These are phyloP conservation scores for Ephialtes manifestator DNA, from an alignment of 2,888 invertebrate species.

Conservation along the genomic window DNA sequence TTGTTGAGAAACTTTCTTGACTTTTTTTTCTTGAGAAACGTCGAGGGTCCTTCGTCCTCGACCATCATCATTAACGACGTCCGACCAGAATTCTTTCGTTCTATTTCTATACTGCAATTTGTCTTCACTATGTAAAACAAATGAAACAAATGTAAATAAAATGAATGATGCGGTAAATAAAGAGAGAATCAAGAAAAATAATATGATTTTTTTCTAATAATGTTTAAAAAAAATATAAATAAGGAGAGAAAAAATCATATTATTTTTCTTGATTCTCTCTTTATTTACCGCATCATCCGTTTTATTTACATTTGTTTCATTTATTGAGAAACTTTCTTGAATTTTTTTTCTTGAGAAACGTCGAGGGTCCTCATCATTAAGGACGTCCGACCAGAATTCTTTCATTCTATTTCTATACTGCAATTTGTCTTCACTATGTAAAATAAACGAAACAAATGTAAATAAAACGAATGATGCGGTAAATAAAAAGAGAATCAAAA, in stretches of 20 bases:
- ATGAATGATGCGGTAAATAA: not conserved
- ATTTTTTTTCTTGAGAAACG: no score
- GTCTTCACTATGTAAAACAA: not conserved
- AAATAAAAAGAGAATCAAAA: slow-evolving; percentile 17
- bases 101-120: slow-evolving; percentile 5
- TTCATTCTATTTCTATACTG: slow-evolving; percentile 22
- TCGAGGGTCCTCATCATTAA: slow-evolving; percentile 18
- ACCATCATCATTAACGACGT: slow-evolving; percentile 37
- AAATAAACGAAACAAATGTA: slow-evolving; percentile 13
- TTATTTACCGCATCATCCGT: not conserved
- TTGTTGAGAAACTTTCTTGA: no score
- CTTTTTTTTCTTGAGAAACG: no score
- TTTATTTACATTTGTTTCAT: slow-evolving; percentile 7
- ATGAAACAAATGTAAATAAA: slow-evolving; percentile 7
- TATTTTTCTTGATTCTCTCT: slow-evolving; percentile 13
- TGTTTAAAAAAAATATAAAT: no score
- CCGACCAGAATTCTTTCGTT: slow-evolving; percentile 38
- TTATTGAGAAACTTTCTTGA: no score
- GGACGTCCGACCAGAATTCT: slow-evolving; percentile 39
- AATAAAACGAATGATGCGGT: not conserved
- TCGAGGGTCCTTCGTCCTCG: slow-evolving; percentile 30
- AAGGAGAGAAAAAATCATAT: not conserved
- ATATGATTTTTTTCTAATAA: not conserved
- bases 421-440: not conserved
- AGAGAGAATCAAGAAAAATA: slow-evolving; percentile 13